Conservation (phyloP, 2,888 invertebrate species). For the Philopedon plagiatum region DNA sequence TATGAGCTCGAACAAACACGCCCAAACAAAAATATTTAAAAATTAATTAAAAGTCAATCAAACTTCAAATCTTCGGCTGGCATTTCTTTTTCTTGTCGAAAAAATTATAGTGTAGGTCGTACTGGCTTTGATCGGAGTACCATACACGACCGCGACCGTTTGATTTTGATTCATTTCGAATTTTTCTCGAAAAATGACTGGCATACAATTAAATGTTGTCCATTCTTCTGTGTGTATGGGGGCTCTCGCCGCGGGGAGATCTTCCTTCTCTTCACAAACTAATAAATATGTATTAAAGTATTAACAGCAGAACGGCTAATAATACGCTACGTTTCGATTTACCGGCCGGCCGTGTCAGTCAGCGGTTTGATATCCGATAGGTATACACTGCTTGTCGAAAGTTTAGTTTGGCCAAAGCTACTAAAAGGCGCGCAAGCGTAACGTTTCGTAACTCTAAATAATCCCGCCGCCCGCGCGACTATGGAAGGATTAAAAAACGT, state of each 20-base stretch:
- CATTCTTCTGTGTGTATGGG: conserved; percentile 43
- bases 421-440: too few relatives aligned
- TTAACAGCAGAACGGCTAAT: conserved; percentile 63
- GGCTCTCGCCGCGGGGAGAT: conserved; percentile 34
- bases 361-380: conserved; percentile 58
- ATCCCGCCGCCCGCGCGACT: too few relatives aligned
- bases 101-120: conserved; percentile 37
- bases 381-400: conserved; percentile 35
- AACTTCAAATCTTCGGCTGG: conserved; percentile 23
- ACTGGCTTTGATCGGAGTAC: conserved; percentile 8
- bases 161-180: conserved; percentile 49
- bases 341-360: conserved; percentile 60
- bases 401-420: not conserved
- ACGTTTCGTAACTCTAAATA: too few relatives aligned
- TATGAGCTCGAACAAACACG: not conserved
- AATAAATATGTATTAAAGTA: conserved; percentile 66
- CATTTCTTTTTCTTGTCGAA: conserved; percentile 30
- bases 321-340: conserved; percentile 63
- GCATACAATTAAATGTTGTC: conserved; percentile 52
- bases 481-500: too few relatives aligned
- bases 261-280: conserved; percentile 56
- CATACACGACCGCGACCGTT: conserved; percentile 10
- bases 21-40: not conserved
- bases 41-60: conserved; percentile 48
- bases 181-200: conserved; percentile 48